Evolutionary conservation across 2,113 vertebrate genomes (phyloP), one percentile per base, ranked within the genome.

Genomic region (Rhinopomastus cyanomelas): DNA sequence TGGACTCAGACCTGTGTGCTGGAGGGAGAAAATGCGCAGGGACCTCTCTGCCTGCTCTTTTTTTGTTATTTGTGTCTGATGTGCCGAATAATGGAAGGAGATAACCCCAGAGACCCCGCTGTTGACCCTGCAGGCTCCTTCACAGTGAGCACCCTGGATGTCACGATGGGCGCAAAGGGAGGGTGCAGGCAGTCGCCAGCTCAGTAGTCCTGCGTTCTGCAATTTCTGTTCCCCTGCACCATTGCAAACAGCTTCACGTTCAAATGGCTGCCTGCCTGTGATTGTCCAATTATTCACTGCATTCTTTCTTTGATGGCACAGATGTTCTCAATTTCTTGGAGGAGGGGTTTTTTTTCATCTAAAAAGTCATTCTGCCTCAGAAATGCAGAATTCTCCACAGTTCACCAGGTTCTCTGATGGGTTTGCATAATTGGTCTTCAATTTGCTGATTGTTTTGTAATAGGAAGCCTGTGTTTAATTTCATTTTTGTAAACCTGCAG

Each of bases 271-370:
- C 96, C 92, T 95, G 91, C 93, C 96, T 97, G 56, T 97, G 97
- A 97, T 97, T 97, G 97, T 97, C 97, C 97, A 98, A 98, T 98
- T 97, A 98, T 96, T 97, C 96, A 95, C 96, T 83, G 93, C 87
- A 81, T 96, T 97, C 96, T 96, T 94, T 87, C 96, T 96, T 97
- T 97, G 97, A 97, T 97, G 95, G 96, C 95, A 96, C 97, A 98
- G 97, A 97, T 98, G 97, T 98, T 98, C 97, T 95, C 96, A 97
- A 97, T 97, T 96, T 97, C 97, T 98, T 96, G 86, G 95, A 97
- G 97, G 92, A 94, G 93, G 11, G 39, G 0, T 18, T 20, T 81
- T 89, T 91, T 96, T 96, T 90, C 87, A 95, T 97, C 96, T 96
- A 83, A 95, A 93, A 97, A 97, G 96, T 96, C 75, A 9, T 95